Evolutionary conservation across 2,113 vertebrate genomes (phyloP).

Genomic region (Gulo gulo): DNA sequence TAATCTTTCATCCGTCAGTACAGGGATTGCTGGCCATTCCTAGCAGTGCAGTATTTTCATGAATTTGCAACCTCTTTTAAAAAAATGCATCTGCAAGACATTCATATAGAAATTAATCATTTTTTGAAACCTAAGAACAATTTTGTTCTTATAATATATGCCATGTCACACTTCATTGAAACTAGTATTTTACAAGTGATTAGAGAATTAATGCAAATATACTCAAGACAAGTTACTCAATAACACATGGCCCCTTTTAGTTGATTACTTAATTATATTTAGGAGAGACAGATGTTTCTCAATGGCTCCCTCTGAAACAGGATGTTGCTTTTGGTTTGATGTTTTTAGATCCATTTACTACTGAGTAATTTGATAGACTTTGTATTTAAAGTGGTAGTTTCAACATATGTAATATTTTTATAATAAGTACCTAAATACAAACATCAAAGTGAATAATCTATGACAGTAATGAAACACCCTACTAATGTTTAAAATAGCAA

Average conservation of each 20-base stretch:
- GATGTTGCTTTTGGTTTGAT: not conserved
- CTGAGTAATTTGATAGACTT: not conserved
- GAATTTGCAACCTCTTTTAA: not conserved
- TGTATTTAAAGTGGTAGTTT: not conserved
- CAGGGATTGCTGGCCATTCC: too few species aligned
- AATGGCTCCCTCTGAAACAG: not conserved
- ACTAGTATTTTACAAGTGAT: not conserved
- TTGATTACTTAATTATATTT: constrained; percentile 28
- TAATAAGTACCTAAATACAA: not conserved
- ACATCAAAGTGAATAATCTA: not conserved
- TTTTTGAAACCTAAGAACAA: not conserved
- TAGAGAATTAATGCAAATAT: constrained; percentile 25
- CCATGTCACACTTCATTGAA: not conserved
- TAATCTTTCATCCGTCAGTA: too few species aligned
- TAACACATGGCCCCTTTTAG: not conserved
- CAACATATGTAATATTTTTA: not conserved
- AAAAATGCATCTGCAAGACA: not conserved
- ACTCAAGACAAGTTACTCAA: not conserved
- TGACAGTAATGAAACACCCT: not conserved
- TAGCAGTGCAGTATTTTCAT: not conserved
- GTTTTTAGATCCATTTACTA: not conserved
- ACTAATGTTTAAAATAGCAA: not conserved
- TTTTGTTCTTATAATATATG: not conserved
- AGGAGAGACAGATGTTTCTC: constrained; percentile 2
- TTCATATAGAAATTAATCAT: not conserved